Conservation (phyloP, 2,888 invertebrate genomes). For the Pachliopta kotzebuea region DNA sequence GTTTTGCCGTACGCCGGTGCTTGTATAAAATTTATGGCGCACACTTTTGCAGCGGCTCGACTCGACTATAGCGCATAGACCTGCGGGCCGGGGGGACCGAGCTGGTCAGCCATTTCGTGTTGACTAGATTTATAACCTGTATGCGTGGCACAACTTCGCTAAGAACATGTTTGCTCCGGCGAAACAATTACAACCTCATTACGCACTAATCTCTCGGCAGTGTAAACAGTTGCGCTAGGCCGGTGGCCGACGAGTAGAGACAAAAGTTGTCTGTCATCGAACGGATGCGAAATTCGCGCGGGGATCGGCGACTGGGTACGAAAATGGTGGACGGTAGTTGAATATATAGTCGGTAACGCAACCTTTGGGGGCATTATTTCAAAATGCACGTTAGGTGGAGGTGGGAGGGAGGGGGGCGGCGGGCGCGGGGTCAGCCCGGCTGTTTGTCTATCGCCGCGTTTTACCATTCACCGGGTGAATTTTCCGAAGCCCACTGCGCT, state of each 20-base stretch:
- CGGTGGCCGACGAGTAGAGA: background rate
- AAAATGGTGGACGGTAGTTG: constrained; percentile 30
- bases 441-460: constrained; percentile 79
- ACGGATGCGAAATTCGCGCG: constrained; percentile 19
- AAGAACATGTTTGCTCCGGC: constrained; percentile 52
- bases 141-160: constrained; percentile 66
- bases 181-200: constrained; percentile 26
- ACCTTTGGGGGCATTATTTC: constrained; percentile 69
- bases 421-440: constrained; percentile 61
- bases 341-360: constrained; percentile 31
- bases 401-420: constrained; percentile 46
- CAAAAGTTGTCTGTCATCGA: constrained; percentile 23
- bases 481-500: constrained; percentile 76
- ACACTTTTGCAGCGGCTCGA: constrained; percentile 73
- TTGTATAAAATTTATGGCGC: constrained; percentile 79
- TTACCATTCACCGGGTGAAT: constrained; percentile 78
- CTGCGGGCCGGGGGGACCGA: constrained; percentile 61
- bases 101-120: constrained; percentile 78
- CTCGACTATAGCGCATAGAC: constrained; percentile 57
- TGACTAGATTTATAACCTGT: constrained; percentile 78
- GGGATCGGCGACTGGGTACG: constrained; percentile 19
- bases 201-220: constrained; percentile 13
- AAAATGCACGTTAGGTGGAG: constrained; percentile 65
- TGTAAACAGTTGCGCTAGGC: constrained; percentile 10
- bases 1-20: constrained; percentile 75